These are phyloP conservation scores for Campoplex capitator DNA, from an alignment of 2,888 invertebrate species.

Conservation along the genomic window DNA sequence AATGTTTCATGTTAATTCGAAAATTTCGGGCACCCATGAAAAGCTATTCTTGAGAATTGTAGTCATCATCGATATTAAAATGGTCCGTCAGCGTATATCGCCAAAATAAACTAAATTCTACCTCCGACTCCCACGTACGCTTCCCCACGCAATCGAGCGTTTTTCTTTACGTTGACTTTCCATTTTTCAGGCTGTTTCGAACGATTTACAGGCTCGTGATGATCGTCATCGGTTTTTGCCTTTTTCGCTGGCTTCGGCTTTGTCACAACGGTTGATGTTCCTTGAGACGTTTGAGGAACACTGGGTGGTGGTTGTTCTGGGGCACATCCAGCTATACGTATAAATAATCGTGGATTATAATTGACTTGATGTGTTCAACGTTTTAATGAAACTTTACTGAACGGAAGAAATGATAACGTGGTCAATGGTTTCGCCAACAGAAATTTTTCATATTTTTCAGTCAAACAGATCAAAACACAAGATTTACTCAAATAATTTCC, in stretches of 20 bases:
- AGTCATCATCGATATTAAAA: neutral
- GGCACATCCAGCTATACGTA: slow-evolving; percentile 29
- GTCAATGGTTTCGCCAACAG: neutral
- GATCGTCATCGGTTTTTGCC: slow-evolving; percentile 54
- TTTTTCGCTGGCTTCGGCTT: slow-evolving; percentile 46
- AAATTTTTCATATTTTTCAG: no score
- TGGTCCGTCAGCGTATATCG: neutral
- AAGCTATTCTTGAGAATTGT: neutral
- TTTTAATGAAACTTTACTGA: no score
- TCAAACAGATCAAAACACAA: no score
- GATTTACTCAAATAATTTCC: no score
- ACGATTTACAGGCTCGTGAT: slow-evolving; percentile 62
- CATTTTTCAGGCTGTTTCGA: slow-evolving; percentile 76
- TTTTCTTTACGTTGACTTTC: slow-evolving; percentile 78
- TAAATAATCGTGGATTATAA: neutral
- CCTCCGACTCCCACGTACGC: slow-evolving; percentile 77
- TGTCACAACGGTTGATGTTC: slow-evolving; percentile 32
- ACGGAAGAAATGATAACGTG: neutral
- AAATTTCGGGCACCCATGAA: neutral
- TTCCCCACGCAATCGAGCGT: slow-evolving; percentile 75
- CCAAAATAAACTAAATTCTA: slow-evolving; percentile 51
- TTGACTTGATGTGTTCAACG: neutral
- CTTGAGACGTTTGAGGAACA: slow-evolving; percentile 31
- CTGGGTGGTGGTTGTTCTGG: slow-evolving; percentile 27
- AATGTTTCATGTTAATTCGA: neutral